phyloP scores from a whole-genome alignment of 2,797 vertebrate species.

The Phrynocephalus vlangalii region DNA sequence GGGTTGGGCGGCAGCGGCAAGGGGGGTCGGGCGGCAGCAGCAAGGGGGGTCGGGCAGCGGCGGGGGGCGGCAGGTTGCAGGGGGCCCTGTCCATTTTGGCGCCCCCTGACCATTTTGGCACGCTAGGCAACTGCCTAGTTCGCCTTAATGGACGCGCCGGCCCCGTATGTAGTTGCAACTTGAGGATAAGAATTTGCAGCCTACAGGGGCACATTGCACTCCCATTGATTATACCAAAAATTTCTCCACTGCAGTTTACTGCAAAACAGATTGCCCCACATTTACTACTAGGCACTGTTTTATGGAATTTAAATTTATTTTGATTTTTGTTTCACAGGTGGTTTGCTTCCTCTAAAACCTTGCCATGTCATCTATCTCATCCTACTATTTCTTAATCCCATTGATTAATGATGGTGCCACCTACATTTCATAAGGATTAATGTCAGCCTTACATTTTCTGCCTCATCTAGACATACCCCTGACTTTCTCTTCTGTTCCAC shows the following conservation, averaged over 20 bases:
- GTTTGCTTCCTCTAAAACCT: constrained; percentile 42
- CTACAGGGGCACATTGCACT: background rate
- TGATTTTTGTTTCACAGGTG: constrained; percentile 29
- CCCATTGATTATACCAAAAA: background rate
- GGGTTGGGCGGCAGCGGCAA: no score
- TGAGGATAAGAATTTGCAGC: background rate
- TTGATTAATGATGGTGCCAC: constrained; percentile 47
- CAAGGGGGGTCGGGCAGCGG: no score
- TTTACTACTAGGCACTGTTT: background rate
- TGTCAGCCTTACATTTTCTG: constrained; percentile 62
- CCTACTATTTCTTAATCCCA: constrained; percentile 63
- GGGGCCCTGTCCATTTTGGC: no score
- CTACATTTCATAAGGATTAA: constrained; percentile 67
- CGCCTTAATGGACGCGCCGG: no score
- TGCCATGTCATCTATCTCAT: constrained; percentile 43
- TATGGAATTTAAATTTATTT: background rate
- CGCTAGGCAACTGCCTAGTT: no score
- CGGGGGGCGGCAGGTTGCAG: no score
- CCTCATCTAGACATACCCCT: constrained; percentile 57
- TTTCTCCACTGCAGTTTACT: background rate
- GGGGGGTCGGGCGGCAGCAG: no score
- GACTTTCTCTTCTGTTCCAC: constrained; percentile 39
- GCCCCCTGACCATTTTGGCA: no score
- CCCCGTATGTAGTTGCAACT: no score
- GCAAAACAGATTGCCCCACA: background rate